Percentiles rank a stretch among this genome's conserved stretches.
phyloP scores from a whole-genome alignment of 2,888 invertebrate species.

The Synanthedon formicaeformis region DNA sequence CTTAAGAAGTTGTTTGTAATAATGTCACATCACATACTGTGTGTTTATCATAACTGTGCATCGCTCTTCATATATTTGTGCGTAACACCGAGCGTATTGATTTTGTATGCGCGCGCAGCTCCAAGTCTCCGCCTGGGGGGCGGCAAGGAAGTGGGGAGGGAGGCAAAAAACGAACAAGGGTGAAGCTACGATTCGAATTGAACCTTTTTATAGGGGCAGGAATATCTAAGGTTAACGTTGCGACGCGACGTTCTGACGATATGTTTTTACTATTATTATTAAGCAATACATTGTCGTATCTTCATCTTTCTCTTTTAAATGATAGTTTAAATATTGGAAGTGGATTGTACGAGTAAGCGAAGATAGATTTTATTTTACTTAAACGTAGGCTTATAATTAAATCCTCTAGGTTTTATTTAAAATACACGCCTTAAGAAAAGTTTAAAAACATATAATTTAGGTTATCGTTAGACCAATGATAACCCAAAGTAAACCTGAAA shows the following conservation, averaged over 20 bases:
- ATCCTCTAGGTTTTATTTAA: too few species aligned
- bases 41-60: not conserved
- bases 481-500: too few species aligned
- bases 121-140: constrained; percentile 12
- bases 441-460: too few species aligned
- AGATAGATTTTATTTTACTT: too few species aligned
- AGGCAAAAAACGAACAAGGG: constrained; percentile 50
- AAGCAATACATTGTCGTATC: too few species aligned
- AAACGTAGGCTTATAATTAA: too few species aligned
- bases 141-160: constrained; percentile 11
- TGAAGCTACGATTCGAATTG: constrained; percentile 57
- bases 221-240: constrained; percentile 58
- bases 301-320: too few species aligned
- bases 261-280: too few species aligned
- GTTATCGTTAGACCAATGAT: too few species aligned
- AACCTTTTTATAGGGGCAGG: constrained; percentile 60
- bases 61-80: constrained; percentile 37
- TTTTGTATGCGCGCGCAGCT: constrained; percentile 66
- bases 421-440: too few species aligned
- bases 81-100: constrained; percentile 62
- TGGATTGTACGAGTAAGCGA: too few species aligned
- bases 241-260: constrained; percentile 22
- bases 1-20: not conserved
- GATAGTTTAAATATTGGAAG: too few species aligned
- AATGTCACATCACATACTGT: not conserved